A percentile compares a stretch with the other conserved stretches of the same genome.
phyloP scores from a whole-genome alignment of 2,113 vertebrate genomes.

The Phylloscopus whistleri region DNA sequence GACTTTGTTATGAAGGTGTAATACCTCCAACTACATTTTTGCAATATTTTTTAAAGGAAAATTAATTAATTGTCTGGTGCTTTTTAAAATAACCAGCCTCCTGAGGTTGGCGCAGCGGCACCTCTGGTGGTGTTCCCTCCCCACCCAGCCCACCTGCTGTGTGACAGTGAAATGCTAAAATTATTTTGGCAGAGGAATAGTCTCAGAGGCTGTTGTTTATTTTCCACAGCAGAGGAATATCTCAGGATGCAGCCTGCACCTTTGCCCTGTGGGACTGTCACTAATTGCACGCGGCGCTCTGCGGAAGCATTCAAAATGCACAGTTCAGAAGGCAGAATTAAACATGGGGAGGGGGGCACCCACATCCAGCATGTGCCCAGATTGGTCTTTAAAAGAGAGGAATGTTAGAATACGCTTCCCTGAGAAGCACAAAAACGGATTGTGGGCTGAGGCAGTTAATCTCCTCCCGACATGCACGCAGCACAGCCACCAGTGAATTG shows the following conservation, averaged over 20 bases:
- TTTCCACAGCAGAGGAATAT: slow-evolving; percentile 74
- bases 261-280: slow-evolving; percentile 77
- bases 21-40: slow-evolving; percentile 74
- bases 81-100: slow-evolving; percentile 55
- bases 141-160: slow-evolving; percentile 39
- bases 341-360: slow-evolving; percentile 4
- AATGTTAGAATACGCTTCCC: slow-evolving; percentile 44
- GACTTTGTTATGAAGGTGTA: slow-evolving; percentile 75
- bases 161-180: slow-evolving; percentile 73
- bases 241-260: slow-evolving; percentile 74
- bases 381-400: slow-evolving; percentile 49
- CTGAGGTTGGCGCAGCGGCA: slow-evolving; percentile 25
- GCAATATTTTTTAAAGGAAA: slow-evolving; percentile 64
- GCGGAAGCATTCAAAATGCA: slow-evolving; percentile 49
- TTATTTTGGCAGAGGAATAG: slow-evolving; percentile 75
- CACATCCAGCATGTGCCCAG: slow-evolving; percentile 13
- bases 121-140: background rate
- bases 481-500: background rate
- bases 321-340: slow-evolving; percentile 56
- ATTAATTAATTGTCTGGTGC: slow-evolving; percentile 77
- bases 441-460: slow-evolving; percentile 61
- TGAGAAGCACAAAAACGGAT: slow-evolving; percentile 37
- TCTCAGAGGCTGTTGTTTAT: slow-evolving; percentile 75
- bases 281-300: slow-evolving; percentile 62
- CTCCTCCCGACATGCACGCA: background rate